Conservation (phyloP, 53 echinoderm and acorn worm genomes). For the Zoroaster sp. region DNA sequence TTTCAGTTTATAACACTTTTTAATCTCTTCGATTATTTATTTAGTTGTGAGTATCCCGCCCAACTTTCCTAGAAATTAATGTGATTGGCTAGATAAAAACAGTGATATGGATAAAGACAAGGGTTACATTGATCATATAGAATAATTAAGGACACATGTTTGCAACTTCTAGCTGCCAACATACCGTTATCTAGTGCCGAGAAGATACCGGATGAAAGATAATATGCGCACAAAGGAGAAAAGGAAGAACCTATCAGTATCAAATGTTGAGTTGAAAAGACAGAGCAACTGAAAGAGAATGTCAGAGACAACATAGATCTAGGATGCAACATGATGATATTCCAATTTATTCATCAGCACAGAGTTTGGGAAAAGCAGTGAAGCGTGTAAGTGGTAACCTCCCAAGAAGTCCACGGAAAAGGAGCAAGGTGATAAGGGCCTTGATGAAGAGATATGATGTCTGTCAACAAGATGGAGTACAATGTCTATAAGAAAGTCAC, state of each 20-base stretch:
- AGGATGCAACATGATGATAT: not conserved
- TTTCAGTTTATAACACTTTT: too few species aligned
- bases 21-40: too few species aligned
- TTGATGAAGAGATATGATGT: not conserved
- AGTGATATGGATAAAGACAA: too few species aligned
- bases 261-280: not conserved
- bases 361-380: not conserved
- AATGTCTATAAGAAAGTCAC: not conserved
- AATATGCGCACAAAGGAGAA: not conserved
- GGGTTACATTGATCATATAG: too few species aligned
- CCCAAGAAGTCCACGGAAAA: not conserved
- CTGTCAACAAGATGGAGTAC: not conserved
- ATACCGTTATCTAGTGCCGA: too few species aligned
- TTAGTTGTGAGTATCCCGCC: too few species aligned
- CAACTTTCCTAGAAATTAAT: too few species aligned
- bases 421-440: not conserved
- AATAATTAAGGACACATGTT: too few species aligned
- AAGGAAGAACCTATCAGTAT: not conserved
- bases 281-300: too few species aligned
- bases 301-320: too few species aligned
- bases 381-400: not conserved
- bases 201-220: not conserved
- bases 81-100: not conserved
- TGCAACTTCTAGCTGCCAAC: too few species aligned
- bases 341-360: not conserved